Evolutionary conservation across 37 sponge, comb jelly and placozoan species (phyloP).

Genomic region (Hormiphora californensis): DNA sequence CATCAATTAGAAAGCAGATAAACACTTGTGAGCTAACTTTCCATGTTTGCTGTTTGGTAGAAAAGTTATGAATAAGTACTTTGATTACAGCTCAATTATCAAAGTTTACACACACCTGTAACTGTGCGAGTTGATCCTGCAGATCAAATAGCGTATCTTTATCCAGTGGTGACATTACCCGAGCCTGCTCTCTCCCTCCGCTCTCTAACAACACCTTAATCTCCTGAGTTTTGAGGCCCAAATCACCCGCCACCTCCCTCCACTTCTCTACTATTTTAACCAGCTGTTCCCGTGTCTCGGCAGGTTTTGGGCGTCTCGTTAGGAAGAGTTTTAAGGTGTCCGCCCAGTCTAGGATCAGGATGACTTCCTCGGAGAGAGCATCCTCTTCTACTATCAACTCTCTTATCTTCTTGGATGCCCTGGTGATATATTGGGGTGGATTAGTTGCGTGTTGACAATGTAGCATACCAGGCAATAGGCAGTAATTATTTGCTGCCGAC

Average conservation of each 20-base stretch:
- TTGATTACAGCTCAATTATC: too few species aligned
- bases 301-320: not conserved
- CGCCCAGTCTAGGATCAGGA: slow-evolving; percentile 18
- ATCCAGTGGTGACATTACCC: slow-evolving; percentile 35
- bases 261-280: slow-evolving; percentile 9
- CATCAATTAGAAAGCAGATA: too few species aligned
- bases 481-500: too few species aligned
- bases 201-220: not conserved
- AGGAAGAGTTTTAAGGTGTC: slow-evolving; percentile 27
- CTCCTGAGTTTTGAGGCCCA: not conserved
- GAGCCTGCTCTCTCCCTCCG: not conserved
- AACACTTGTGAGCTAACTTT: too few species aligned
- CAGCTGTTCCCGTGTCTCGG: slow-evolving; percentile 24
- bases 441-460: too few species aligned
- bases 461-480: too few species aligned
- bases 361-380: slow-evolving; percentile 27
- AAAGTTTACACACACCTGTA: too few species aligned
- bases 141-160: not conserved
- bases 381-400: not conserved
- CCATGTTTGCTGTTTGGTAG: too few species aligned
- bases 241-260: slow-evolving; percentile 31
- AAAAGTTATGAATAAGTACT: too few species aligned
- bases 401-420: not conserved
- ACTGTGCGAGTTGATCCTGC: not conserved
- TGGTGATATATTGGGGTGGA: too few species aligned